Evolutionary conservation across 2,113 vertebrate species (phyloP).

Genomic region (Muntiacus muntjak): DNA sequence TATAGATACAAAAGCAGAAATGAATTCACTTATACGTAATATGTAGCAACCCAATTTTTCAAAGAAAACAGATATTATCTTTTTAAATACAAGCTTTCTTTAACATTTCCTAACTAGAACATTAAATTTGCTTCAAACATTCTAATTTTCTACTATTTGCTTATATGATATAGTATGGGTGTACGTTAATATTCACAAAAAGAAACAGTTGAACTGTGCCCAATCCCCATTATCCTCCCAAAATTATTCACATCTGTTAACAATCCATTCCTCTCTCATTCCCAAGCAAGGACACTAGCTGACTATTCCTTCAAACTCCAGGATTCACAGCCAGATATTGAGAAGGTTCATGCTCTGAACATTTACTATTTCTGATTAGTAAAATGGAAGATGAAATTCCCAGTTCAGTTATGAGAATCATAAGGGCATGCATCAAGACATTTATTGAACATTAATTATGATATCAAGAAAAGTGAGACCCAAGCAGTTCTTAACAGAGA

Average conservation of each 20-base stretch:
- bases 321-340: background rate
- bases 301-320: background rate
- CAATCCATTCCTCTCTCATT: slow-evolving; percentile 8
- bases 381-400: background rate
- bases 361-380: background rate
- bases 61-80: background rate
- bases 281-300: background rate
- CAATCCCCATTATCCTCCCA: background rate
- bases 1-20: background rate
- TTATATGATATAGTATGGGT: background rate
- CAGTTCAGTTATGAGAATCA: background rate
- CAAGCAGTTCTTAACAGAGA: background rate
- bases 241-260: slow-evolving; percentile 10
- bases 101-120: background rate
- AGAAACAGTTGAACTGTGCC: background rate
- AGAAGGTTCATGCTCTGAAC: background rate
- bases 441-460: background rate
- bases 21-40: background rate
- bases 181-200: background rate
- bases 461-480: background rate
- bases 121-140: slow-evolving; percentile 6
- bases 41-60: background rate
- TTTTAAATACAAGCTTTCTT: background rate
- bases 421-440: background rate
- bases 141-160: background rate